A percentile compares a stretch with the other conserved stretches of the same genome.
These are phyloP conservation scores for Leptopilina drosophilae DNA, from an alignment of 2,888 invertebrate genomes.

Conservation along the genomic window DNA sequence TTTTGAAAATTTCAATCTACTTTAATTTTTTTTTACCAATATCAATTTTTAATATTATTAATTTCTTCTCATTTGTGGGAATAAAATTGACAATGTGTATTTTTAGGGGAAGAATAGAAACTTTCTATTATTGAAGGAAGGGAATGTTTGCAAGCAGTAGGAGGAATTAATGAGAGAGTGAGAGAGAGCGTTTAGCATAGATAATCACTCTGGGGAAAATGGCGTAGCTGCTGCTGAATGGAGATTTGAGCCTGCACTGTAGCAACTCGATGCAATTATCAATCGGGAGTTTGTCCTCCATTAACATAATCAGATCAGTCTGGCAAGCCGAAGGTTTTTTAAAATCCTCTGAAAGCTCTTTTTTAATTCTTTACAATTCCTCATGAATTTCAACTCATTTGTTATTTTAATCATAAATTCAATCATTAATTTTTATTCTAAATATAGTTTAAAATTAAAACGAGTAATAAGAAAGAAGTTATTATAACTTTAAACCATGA, in stretches of 20 bases:
- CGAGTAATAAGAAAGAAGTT: no score
- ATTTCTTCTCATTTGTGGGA: not conserved
- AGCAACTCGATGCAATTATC: constrained; percentile 69
- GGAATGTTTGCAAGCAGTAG: not conserved
- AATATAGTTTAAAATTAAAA: no score
- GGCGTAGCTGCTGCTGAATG: constrained; percentile 57
- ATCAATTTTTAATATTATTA: no score
- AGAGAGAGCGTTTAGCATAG: constrained; percentile 69
- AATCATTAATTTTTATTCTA: not conserved
- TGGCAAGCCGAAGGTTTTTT: constrained; percentile 46
- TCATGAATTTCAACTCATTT: not conserved
- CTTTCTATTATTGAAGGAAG: not conserved
- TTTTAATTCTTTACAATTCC: not conserved
- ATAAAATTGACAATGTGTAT: constrained; percentile 8
- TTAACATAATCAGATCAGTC: constrained; percentile 71
- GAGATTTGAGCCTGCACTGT: constrained; percentile 56
- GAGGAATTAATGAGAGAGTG: constrained; percentile 58
- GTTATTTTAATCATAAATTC: not conserved
- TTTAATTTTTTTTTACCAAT: no score
- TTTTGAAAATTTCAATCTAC: no score
- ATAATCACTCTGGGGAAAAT: constrained; percentile 70
- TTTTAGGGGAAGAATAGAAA: not conserved
- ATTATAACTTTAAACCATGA: no score
- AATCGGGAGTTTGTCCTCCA: constrained; percentile 68
- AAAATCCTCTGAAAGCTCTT: constrained; percentile 24